A percentile compares a stretch with the other conserved stretches of the same genome.
These are phyloP conservation scores for Emmelina monodactyla DNA, from an alignment of 2,888 invertebrate species.

Conservation along the genomic window DNA sequence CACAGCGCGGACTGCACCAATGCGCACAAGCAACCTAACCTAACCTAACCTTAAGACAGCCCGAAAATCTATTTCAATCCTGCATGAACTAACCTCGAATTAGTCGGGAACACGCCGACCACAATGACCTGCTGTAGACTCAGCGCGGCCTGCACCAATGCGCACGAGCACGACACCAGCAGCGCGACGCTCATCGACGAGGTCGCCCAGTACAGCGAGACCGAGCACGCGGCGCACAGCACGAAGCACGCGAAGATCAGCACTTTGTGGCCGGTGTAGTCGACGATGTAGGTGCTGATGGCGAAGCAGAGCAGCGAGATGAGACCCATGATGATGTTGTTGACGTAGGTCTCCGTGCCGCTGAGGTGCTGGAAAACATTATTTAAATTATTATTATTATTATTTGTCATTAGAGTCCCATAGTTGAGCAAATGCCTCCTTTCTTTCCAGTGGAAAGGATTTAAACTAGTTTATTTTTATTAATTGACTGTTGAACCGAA, in stretches of 20 bases:
- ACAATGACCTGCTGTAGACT: conserved; percentile 28
- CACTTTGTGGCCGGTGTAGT: conserved; percentile 24
- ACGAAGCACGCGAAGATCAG: conserved; percentile 23
- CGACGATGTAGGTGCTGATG: conserved; percentile 22
- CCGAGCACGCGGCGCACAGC: conserved; percentile 22
- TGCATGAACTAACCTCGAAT: conserved; percentile 25
- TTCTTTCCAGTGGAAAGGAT: too few relatives aligned
- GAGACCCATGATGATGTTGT: conserved; percentile 27
- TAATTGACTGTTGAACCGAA: too few relatives aligned
- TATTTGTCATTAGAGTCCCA: too few relatives aligned
- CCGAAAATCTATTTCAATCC: too few relatives aligned
- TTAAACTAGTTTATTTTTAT: too few relatives aligned
- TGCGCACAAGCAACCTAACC: too few relatives aligned
- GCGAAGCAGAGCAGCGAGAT: conserved; percentile 23
- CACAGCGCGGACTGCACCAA: conserved; percentile 28
- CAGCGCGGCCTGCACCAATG: conserved; percentile 27
- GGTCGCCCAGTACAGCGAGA: conserved; percentile 27
- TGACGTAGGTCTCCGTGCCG: conserved; percentile 29
- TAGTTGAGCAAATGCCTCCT: too few relatives aligned
- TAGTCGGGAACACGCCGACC: conserved; percentile 33
- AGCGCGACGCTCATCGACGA: conserved; percentile 28
- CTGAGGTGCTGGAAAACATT: conserved; percentile 30
- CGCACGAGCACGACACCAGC: conserved; percentile 27
- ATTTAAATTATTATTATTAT: too few relatives aligned
- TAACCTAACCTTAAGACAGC: too few relatives aligned